A percentile compares a stretch with the other conserved stretches of the same genome.
These are phyloP conservation scores for Conomelus anceps DNA, from an alignment of 2,888 invertebrate species.

Conservation along the genomic window DNA sequence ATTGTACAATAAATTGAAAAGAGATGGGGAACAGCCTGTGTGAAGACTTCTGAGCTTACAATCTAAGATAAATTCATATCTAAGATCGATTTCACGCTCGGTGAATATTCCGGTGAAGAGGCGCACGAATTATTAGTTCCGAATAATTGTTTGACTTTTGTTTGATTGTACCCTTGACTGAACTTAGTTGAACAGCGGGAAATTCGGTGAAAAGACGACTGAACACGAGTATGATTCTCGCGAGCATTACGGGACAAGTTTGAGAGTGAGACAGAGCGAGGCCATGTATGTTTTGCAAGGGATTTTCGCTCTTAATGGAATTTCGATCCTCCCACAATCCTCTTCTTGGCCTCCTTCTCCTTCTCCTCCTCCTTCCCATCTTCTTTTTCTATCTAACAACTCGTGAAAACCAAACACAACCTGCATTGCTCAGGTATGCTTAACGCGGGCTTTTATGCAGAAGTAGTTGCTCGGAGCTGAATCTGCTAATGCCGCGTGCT, in stretches of 20 bases:
- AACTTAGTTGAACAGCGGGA: not conserved
- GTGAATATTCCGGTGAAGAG: not conserved
- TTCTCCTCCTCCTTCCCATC: not conserved
- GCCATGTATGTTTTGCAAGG: not conserved
- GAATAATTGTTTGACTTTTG: not conserved
- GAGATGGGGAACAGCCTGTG: too few relatives aligned
- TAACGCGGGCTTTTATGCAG: not conserved
- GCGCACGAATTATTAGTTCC: not conserved
- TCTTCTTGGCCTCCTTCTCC: too few relatives aligned
- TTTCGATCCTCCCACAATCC: constrained; percentile 1
- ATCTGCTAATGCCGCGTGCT: not conserved
- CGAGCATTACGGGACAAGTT: not conserved
- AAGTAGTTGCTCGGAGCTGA: not conserved
- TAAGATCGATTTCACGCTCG: not conserved
- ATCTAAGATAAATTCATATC: not conserved
- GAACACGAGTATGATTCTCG: not conserved
- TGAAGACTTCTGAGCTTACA: not conserved
- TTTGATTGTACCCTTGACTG: not conserved
- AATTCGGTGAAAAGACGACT: not conserved
- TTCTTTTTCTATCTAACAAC: not conserved
- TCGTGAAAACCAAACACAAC: not conserved
- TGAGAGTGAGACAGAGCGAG: not conserved
- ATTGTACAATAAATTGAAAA: not conserved
- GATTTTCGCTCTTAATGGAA: not conserved
- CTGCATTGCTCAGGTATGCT: not conserved